Conservation (phyloP, 2,888 invertebrate species). For the Volucella bombylans region DNA sequence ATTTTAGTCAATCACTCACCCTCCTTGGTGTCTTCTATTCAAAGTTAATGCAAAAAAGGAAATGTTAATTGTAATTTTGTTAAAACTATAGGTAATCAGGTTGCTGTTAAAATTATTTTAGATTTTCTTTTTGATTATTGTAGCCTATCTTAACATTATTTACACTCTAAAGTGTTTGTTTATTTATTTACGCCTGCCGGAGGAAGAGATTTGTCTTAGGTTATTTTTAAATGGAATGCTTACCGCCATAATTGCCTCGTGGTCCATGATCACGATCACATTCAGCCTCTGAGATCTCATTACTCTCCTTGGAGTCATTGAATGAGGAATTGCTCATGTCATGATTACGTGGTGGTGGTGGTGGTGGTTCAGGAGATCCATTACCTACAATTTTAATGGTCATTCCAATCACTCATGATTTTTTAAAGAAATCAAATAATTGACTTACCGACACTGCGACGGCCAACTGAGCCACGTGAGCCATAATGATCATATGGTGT, state of each 20-base stretch:
- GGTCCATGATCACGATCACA: conserved; percentile 93
- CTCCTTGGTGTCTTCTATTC: conserved; percentile 82
- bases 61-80: conserved; percentile 57
- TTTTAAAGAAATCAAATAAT: neutral
- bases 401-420: too few relatives aligned
- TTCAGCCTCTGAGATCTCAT: conserved; percentile 96
- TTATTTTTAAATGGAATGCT: conserved; percentile 78
- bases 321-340: conserved; percentile 91
- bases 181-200: neutral
- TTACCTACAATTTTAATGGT: conserved; percentile 82
- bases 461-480: conserved; percentile 91
- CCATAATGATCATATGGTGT: conserved; percentile 95
- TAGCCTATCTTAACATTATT: conserved; percentile 26
- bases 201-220: neutral
- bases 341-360: conserved; percentile 92
- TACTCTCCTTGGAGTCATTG: conserved; percentile 96
- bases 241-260: conserved; percentile 92
- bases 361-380: conserved; percentile 86
- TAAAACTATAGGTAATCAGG: conserved; percentile 26
- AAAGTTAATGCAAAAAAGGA: conserved; percentile 53
- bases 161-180: conserved; percentile 28
- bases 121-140: conserved; percentile 5
- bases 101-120: conserved; percentile 32
- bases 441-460: conserved; percentile 84
- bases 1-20: conserved; percentile 79